Evolutionary conservation across 2,113 vertebrate species (phyloP), one percentile per base, ranked within the genome.

Genomic region (Kryptolebias marmoratus): DNA sequence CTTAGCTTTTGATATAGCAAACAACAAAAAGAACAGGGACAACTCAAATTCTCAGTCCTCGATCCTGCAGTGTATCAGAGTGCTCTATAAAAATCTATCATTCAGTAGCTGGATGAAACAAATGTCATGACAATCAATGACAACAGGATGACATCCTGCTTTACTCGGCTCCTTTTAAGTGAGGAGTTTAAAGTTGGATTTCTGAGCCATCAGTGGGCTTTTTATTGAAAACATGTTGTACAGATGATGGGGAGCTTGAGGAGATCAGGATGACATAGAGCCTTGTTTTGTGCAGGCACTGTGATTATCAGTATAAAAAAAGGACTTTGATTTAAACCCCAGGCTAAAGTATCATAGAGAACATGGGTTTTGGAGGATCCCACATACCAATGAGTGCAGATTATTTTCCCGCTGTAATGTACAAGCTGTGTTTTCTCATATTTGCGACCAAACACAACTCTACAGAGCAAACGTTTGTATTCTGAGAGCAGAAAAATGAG

Each of bases 291-390:
- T 10, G 0, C 42, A 73, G 71, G 65, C 76, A 82, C 64, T 65
- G 14, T 64, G 79, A 84, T 87, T 65, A 82, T 63, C 30, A 54
- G 57, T 45, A 72, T 58, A 42, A 5, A 64, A 75, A 87, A 68
- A 70, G 27, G 49, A 68, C 71, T 89, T 79, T 77, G 55, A 73
- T 79, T 73, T 77, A 67, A 88, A 61, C 75, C 42, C 47, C 18
- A 12, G 71, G 81, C 76, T 74, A 65, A 67, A 79, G 63, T 61
- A 67, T 72, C 47, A 66, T 49, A 53, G 50, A 65, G 55, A 63
- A 56, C 61, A 73, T 73, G 71, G 61, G 66, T 78, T 75, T 79
- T 68, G 58, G 30, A 72, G 60, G 62, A 58, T 66, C 81, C 62
- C 75, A 82, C 71, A 68, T 64, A 63, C 68, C 67, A 73, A 63